phyloP scores from a whole-genome alignment of 1,140 invertebrate genomes.

The Parasteatoda tepidariorum region DNA sequence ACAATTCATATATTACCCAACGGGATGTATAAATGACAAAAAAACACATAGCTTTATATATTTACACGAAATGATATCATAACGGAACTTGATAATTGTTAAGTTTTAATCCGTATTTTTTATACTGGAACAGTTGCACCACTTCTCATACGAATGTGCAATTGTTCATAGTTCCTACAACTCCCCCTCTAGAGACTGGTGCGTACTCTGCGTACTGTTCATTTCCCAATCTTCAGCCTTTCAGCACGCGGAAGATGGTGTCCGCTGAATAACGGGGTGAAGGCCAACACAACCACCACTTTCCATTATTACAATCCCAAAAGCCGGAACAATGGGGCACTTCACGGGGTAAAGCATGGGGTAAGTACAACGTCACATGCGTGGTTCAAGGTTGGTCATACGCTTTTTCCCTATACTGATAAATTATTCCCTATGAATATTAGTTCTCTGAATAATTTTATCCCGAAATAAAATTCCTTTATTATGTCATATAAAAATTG shows the following conservation, averaged over 20 bases:
- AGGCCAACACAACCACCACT: slow-evolving; percentile 50
- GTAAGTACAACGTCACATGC: slow-evolving; percentile 15
- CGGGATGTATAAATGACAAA: too few species aligned
- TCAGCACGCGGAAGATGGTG: slow-evolving; percentile 25
- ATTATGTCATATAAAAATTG: too few species aligned
- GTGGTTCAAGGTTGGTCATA: slow-evolving; percentile 53
- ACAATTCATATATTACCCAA: too few species aligned
- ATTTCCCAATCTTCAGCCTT: slow-evolving; percentile 2
- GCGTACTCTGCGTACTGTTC: not conserved
- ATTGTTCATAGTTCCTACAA: not conserved
- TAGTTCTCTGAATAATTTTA: not conserved
- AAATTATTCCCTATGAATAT: not conserved
- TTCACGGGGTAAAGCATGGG: slow-evolving; percentile 13
- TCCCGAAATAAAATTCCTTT: too few species aligned
- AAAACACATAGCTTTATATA: too few species aligned
- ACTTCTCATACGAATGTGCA: not conserved
- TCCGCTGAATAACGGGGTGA: slow-evolving; percentile 30
- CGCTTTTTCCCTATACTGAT: slow-evolving; percentile 7
- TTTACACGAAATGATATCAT: too few species aligned
- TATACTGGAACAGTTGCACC: not conserved
- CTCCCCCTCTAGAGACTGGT: not conserved
- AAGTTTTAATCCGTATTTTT: too few species aligned
- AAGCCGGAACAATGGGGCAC: slow-evolving; percentile 27
- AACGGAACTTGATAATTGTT: too few species aligned
- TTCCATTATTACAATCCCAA: slow-evolving; percentile 23